Evolutionary conservation across 2,797 vertebrate genomes (phyloP).

Genomic region (Hydrophis major): DNA sequence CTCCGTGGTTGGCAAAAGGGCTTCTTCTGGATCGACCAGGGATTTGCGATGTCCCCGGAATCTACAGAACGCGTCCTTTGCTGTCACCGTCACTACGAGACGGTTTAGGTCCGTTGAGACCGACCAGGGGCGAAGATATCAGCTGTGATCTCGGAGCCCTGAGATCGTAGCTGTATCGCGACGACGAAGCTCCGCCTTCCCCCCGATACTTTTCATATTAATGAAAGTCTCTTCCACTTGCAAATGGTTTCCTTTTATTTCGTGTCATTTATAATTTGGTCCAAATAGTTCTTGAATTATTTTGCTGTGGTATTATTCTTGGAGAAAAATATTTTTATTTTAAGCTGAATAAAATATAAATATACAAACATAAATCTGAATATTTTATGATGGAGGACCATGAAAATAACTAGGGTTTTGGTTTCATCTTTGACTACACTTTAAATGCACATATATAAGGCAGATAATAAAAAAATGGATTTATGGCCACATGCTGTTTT

Average conservation of each 20-base stretch:
- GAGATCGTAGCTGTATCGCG: too few relatives aligned
- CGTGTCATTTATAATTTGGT: neutral
- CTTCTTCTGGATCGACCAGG: too few relatives aligned
- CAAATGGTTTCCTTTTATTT: neutral
- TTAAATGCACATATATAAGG: neutral
- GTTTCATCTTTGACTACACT: neutral
- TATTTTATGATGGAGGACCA: neutral
- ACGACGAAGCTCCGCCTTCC: too few relatives aligned
- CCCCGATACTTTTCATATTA: neutral
- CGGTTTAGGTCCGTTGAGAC: too few relatives aligned
- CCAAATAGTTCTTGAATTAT: neutral
- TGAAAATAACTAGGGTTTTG: neutral
- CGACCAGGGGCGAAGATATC: too few relatives aligned
- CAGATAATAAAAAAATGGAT: neutral
- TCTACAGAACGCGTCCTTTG: too few relatives aligned
- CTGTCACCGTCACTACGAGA: too few relatives aligned
- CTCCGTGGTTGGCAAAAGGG: too few relatives aligned
- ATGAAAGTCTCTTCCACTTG: neutral
- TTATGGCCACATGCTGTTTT: neutral
- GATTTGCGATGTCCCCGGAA: too few relatives aligned
- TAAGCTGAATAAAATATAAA: neutral
- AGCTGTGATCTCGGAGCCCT: too few relatives aligned
- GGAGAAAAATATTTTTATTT: neutral
- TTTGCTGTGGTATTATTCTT: neutral
- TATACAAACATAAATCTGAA: neutral